Conservation (phyloP, 1,140 invertebrate species). For the Berghia stephanieae region DNA sequence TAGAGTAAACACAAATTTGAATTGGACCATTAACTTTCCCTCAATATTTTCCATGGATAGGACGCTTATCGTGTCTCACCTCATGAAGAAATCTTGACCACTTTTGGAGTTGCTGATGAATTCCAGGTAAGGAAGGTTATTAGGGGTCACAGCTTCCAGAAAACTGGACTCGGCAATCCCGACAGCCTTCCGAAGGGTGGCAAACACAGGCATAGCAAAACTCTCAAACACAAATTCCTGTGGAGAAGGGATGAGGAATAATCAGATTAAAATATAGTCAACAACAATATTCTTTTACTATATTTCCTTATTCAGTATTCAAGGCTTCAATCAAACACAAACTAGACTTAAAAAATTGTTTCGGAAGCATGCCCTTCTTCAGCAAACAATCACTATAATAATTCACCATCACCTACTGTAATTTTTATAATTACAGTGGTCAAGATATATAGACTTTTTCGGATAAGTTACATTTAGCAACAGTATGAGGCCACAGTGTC, state of each 20-base stretch:
- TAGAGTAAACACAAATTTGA: too few species aligned
- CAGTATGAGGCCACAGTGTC: too few species aligned
- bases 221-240: slow-evolving; percentile 46
- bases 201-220: slow-evolving; percentile 47
- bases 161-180: slow-evolving; percentile 39
- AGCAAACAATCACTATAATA: neutral
- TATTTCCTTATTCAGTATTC: neutral
- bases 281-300: neutral
- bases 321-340: neutral
- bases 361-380: neutral
- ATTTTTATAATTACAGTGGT: too few species aligned
- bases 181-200: slow-evolving; percentile 42
- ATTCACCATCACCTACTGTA: too few species aligned
- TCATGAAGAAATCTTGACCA: slow-evolving; percentile 53
- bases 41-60: neutral
- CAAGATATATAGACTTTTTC: too few species aligned
- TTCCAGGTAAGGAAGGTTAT: slow-evolving; percentile 41
- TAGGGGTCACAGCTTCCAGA: slow-evolving; percentile 39
- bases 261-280: neutral
- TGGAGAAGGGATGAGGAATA: neutral
- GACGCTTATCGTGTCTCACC: too few species aligned
- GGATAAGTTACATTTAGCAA: too few species aligned
- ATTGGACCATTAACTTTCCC: too few species aligned
- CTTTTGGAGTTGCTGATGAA: slow-evolving; percentile 54
- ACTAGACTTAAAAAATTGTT: neutral